phyloP scores from a whole-genome alignment of 2,888 invertebrate genomes.

The Agrochola circellaris region DNA sequence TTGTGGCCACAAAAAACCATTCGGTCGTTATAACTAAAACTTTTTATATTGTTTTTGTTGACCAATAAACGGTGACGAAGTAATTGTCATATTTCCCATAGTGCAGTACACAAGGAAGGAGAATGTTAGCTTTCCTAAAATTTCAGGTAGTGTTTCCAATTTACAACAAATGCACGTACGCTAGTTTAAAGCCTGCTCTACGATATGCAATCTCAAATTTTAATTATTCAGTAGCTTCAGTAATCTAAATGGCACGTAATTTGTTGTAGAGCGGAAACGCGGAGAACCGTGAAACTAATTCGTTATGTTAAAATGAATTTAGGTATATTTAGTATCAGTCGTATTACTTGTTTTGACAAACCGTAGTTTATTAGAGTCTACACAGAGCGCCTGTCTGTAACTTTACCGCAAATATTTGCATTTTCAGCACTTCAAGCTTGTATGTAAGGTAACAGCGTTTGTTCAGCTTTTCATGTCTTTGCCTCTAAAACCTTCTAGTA shows the following conservation, averaged over 20 bases:
- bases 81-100: too few relatives aligned
- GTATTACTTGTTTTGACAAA: constrained; percentile 36
- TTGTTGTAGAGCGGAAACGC: constrained; percentile 31
- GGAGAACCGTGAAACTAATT: constrained; percentile 40
- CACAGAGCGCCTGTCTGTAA: constrained; percentile 47
- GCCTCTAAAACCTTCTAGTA: not conserved
- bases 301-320: constrained; percentile 43
- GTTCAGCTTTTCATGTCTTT: constrained; percentile 18
- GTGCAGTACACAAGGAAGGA: constrained; percentile 7
- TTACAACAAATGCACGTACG: constrained; percentile 19
- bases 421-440: constrained; percentile 35
- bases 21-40: constrained; percentile 3
- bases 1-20: constrained; percentile 33
- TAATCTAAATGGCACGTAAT: constrained; percentile 46
- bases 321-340: constrained; percentile 37
- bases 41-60: not conserved
- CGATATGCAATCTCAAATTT: constrained; percentile 29
- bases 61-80: too few relatives aligned
- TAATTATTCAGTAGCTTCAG: constrained; percentile 36
- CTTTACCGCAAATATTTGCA: constrained; percentile 45
- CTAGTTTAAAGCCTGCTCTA: constrained; percentile 9
- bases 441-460: constrained; percentile 22
- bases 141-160: constrained; percentile 24
- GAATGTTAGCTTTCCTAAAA: constrained; percentile 15
- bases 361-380: constrained; percentile 33